Percentiles rank a stretch among this genome's conserved stretches.
phyloP scores from a whole-genome alignment of 2,113 vertebrate species.

The Phylloscopus whistleri region DNA sequence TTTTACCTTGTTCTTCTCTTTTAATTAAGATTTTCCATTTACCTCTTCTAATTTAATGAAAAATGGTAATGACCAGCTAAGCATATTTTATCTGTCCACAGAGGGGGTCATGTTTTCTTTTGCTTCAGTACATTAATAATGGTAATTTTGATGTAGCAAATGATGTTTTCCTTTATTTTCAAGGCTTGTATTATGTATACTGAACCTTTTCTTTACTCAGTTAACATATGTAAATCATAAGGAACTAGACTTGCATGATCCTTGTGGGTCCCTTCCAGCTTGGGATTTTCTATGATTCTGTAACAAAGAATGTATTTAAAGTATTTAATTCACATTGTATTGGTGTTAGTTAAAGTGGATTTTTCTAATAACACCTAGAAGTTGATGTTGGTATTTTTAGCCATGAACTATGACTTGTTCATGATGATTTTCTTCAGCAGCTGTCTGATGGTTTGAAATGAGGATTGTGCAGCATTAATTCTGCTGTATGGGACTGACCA shows the following conservation, averaged over 20 bases:
- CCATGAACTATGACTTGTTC: not conserved
- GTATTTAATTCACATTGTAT: not conserved
- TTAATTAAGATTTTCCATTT: not conserved
- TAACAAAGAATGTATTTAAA: no score
- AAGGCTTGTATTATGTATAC: not conserved
- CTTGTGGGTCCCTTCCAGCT: not conserved
- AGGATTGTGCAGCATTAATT: rapidly evolving
- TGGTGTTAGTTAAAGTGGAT: rapidly evolving
- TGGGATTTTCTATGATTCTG: not conserved
- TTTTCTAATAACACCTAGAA: not conserved
- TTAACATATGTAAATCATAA: not conserved
- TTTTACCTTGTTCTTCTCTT: not conserved
- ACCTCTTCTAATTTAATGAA: not conserved
- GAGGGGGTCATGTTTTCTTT: not conserved
- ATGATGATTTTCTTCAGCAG: not conserved
- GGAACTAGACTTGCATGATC: not conserved
- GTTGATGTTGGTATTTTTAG: not conserved
- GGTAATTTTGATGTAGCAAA: not conserved
- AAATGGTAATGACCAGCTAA: not conserved
- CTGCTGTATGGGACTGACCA: not conserved
- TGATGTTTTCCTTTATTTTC: not conserved
- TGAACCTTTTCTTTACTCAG: not conserved
- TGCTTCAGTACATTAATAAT: not conserved
- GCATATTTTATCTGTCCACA: not conserved
- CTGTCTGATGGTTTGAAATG: not conserved